phyloP scores from a whole-genome alignment of 2,888 invertebrate species.

The Lypha dubia region DNA sequence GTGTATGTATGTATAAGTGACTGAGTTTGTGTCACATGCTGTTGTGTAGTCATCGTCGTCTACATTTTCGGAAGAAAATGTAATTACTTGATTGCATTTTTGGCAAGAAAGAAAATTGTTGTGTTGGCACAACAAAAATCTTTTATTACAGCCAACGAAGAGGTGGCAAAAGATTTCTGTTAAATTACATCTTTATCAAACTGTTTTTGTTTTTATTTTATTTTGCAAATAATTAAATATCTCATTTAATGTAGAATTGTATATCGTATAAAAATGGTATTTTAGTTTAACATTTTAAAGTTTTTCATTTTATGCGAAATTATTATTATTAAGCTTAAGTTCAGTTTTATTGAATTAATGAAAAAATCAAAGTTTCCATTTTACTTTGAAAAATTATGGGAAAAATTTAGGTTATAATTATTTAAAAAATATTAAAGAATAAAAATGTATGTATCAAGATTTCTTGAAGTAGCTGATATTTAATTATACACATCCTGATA shows the following conservation, averaged over 20 bases:
- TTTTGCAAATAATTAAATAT: constrained; percentile 50
- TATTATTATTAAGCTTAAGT: no score
- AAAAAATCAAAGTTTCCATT: no score
- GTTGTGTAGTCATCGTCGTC: constrained; percentile 21
- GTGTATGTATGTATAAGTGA: background rate
- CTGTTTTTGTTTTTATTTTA: constrained; percentile 8
- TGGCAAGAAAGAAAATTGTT: constrained; percentile 53
- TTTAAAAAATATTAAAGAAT: no score
- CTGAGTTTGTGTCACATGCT: constrained; percentile 34
- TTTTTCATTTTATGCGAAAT: no score
- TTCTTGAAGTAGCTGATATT: no score
- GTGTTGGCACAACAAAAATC: constrained; percentile 51
- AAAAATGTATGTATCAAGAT: no score
- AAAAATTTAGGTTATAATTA: no score
- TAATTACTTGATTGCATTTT: constrained; percentile 69
- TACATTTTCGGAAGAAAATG: constrained; percentile 46
- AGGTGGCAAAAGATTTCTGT: constrained; percentile 63
- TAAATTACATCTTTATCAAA: constrained; percentile 58
- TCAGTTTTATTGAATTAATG: no score
- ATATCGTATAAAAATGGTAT: background rate
- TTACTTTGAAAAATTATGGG: no score
- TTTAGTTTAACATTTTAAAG: background rate
- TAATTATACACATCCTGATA: no score
- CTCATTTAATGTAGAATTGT: constrained; percentile 29
- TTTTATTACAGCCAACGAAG: constrained; percentile 44